Evolutionary conservation across 2,888 invertebrate species (phyloP).

Genomic region (Tinea pellionella): DNA sequence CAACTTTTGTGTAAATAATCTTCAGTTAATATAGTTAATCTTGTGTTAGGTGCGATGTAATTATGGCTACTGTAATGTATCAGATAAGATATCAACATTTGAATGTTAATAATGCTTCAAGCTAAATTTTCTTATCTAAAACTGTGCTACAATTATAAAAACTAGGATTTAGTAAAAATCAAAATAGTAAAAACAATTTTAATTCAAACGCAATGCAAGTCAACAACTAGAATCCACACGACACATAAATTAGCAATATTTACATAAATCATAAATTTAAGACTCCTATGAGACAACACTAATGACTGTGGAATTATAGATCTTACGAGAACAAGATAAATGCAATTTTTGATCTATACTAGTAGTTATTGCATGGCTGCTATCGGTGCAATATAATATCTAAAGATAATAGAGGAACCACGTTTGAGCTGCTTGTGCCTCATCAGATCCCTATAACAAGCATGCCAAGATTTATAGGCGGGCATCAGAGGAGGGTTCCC

Average conservation of each 20-base stretch:
- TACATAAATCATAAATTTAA: conserved; percentile 24
- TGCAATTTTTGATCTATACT: conserved; percentile 27
- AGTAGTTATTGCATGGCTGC: conserved; percentile 42
- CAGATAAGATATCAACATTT: too few relatives aligned
- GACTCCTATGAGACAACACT: conserved; percentile 31
- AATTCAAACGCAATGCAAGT: conserved; percentile 21
- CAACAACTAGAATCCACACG: conserved; percentile 58
- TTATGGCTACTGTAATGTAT: too few relatives aligned
- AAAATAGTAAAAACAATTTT: not conserved
- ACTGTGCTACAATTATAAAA: too few relatives aligned
- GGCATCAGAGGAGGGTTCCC: conserved; percentile 90
- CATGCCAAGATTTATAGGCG: conserved; percentile 81
- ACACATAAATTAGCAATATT: conserved; percentile 48
- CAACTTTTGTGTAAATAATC: too few relatives aligned
- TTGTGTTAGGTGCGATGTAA: too few relatives aligned
- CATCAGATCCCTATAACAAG: conserved; percentile 85
- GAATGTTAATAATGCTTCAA: too few relatives aligned
- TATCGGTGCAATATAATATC: conserved; percentile 71
- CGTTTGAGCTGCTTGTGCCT: conserved; percentile 83
- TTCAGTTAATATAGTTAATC: too few relatives aligned
- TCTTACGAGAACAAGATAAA: conserved; percentile 48
- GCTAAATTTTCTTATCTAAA: too few relatives aligned
- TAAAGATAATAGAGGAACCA: conserved; percentile 85
- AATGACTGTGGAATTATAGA: conserved; percentile 62
- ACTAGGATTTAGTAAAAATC: not conserved